Evolutionary conservation across 1,140 invertebrate genomes (phyloP).

Genomic region (Laupala kohalensis): DNA sequence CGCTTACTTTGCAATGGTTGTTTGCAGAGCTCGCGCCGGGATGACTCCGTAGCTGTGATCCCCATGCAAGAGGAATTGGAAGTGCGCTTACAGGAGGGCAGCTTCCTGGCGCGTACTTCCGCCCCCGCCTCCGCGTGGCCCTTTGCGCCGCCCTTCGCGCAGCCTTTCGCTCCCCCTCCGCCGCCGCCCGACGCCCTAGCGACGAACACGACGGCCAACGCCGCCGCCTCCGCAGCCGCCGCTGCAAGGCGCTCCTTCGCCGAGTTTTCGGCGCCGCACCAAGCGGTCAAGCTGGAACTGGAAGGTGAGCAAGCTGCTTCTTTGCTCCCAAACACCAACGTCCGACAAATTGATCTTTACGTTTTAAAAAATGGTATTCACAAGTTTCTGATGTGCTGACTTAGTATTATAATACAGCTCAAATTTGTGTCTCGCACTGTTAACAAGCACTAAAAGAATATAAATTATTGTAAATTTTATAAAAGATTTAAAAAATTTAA

Average conservation of each 20-base stretch:
- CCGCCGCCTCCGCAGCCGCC: background rate
- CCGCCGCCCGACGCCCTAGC: slow-evolving; percentile 29
- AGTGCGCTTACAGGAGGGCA: slow-evolving; percentile 32
- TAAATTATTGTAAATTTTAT: too few species aligned
- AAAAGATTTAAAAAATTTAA: too few species aligned
- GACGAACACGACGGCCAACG: slow-evolving; percentile 21
- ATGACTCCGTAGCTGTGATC: slow-evolving; percentile 30
- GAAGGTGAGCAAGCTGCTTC: slow-evolving; percentile 28
- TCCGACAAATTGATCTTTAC: too few species aligned
- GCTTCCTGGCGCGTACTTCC: slow-evolving; percentile 23
- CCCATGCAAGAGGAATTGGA: slow-evolving; percentile 38
- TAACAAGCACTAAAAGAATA: too few species aligned
- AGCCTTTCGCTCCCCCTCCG: slow-evolving; percentile 27
- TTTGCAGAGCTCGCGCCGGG: too few species aligned
- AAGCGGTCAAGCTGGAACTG: slow-evolving; percentile 32
- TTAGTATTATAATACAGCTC: too few species aligned
- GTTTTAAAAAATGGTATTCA: background rate
- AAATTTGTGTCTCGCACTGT: too few species aligned
- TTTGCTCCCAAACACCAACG: too few species aligned
- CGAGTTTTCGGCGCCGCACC: slow-evolving; percentile 12
- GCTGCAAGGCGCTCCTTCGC: background rate
- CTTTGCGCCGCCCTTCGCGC: too few species aligned
- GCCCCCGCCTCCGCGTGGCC: too few species aligned
- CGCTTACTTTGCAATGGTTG: too few species aligned
- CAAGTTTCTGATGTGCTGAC: too few species aligned